Base-by-base conservation (phyloP, 1,140 invertebrate genomes). In the Drosophila nasuta region DNA sequence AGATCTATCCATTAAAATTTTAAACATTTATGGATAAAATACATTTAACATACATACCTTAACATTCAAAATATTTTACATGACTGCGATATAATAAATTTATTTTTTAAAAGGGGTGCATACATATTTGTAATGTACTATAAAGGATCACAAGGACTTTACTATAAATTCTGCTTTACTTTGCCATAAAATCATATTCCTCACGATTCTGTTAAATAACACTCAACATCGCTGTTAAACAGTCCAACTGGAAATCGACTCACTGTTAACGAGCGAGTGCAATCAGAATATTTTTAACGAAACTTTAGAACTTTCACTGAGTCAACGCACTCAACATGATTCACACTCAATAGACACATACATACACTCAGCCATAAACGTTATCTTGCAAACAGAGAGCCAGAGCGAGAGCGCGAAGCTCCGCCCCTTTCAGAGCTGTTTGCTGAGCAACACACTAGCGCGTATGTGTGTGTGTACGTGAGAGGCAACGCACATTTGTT, bases 401-500 rank as follows among this genome's bases (percentile, higher is more conserved):
- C 10, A 10, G 35, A 38, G 35, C 7, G 35, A 17, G 38, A 17
- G 10, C 25, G 15, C 51, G 7, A 20, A 58, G 63, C 58, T n/a
- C 67, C 77, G 77, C 77, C 77, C 58, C 49, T 64, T 72, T 60
- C 48, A 56, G 72, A 75, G 76, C 49, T 60, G 33, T 45, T 65
- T 41, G 25, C 7, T n/a, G 46, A 52, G 35, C 11, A 17, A 11
- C 11, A 10, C 15, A 11, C 11, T 7, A 15, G n/a, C 57, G 5
- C 10, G 38, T 8, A 28, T 60, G 67, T 71, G 56, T 41, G 43
- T 48, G 81, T 63, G 75, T 68, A 78, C 45, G 13, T 11, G 49
- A 77, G 56, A 80, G 68, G 13, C 51, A 41, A 56, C 62, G 76
- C 83, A 88, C 77, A 77, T 80, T 89, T 60, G 77, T 80, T 87